Evolutionary conservation across 2,113 vertebrate species (phyloP), one percentile per base, ranked within the genome.

Genomic region (Murina feae): DNA sequence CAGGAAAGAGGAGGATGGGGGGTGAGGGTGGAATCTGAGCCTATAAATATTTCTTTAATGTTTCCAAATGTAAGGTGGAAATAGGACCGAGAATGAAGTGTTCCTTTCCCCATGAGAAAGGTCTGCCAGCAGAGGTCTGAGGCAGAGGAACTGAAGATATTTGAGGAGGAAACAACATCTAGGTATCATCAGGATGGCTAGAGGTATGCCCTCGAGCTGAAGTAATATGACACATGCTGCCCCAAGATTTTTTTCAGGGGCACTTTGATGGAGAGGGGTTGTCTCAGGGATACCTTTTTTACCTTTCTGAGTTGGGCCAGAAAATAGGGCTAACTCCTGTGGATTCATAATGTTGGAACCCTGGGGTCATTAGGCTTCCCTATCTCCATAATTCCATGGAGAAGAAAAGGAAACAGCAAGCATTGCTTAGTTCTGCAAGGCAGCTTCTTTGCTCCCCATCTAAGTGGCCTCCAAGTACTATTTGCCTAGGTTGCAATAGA

Each of bases 21-120:
- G 16, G 65, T 16, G 65, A n/a, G 65, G 32, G n/a, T n/a, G 65
- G 13, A 65, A 65, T 16, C 51, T 83, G 93, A 87, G 32, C 65
- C 58, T 16, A 21, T 71, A 94, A 84, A 28, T 68, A 75, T 78
- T 78, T 91, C 51, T 82, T 85, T 87, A 86, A 87, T 88, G 63
- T 91, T 96, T 90, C 72, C 68, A 93, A 90, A 80, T 58, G 53
- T 82, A 86, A 55, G 9, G 47, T 90, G n/a, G 74, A 91, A 89
- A 18, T 68, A 80, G 20, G 32, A 95, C 37, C 37, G 74, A 90
- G n/a, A 86, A 89, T 78, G 39, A 90, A 85, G 32, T 49, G n/a
- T 17, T 83, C 4, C 23, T 20, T 25, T 58, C 55, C 23, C n/a
- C 21, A 93, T 83, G 30, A 93, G 68, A 47, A 96, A 85, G 6